Conservation (phyloP, 2,113 vertebrate species). For the Prolemur simus region DNA sequence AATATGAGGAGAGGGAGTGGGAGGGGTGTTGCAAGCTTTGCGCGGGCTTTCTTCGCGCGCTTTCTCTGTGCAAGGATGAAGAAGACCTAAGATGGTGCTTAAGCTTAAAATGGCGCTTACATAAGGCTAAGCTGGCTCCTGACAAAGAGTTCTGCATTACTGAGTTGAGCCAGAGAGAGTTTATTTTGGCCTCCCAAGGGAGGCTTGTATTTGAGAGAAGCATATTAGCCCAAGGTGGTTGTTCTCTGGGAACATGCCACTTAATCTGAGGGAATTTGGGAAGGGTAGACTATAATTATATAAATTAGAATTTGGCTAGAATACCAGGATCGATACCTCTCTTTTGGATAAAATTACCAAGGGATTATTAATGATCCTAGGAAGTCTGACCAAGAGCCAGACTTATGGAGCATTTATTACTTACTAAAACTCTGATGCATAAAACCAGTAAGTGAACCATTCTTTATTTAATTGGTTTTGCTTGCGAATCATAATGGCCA, state of each 20-base stretch:
- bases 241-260: neutral
- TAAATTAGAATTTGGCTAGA: constrained; percentile 56
- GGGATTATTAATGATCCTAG: constrained; percentile 51
- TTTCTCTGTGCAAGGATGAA: too few species aligned
- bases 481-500: constrained; percentile 51
- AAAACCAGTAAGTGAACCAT: constrained; percentile 40
- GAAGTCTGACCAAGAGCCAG: constrained; percentile 35
- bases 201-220: neutral
- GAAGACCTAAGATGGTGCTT: too few species aligned
- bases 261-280: constrained; percentile 24
- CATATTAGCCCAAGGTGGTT: neutral
- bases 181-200: neutral
- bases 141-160: neutral
- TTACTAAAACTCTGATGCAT: constrained; percentile 40
- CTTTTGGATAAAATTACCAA: constrained; percentile 57
- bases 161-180: neutral
- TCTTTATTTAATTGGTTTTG: constrained; percentile 54
- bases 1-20: too few species aligned
- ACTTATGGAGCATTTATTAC: constrained; percentile 14
- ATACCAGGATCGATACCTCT: constrained; percentile 3
- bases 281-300: neutral
- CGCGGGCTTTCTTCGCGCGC: too few species aligned
- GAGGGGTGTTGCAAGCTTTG: too few species aligned
- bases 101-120: too few species aligned
- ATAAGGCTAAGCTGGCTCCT: too few species aligned